Evolutionary conservation across 2,113 vertebrate genomes (phyloP).

Genomic region (Todiramphus saurophagus): DNA sequence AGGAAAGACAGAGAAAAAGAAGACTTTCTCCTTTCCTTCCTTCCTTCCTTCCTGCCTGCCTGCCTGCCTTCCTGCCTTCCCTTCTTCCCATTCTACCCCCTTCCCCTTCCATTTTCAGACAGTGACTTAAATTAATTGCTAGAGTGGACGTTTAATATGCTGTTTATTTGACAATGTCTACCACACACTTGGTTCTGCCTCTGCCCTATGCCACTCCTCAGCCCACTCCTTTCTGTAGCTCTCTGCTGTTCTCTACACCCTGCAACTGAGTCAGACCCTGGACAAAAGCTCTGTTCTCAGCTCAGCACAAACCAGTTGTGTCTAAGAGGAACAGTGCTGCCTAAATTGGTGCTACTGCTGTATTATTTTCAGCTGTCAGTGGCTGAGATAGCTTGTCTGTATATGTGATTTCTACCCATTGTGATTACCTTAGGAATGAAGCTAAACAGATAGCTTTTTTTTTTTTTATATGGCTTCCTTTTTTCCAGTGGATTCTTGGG

Average conservation of each 20-base stretch:
- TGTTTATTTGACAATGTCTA: not conserved
- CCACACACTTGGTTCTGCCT: not conserved
- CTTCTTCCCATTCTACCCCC: accelerated
- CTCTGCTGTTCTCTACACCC: not conserved
- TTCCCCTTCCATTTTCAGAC: not conserved
- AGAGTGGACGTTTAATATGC: not conserved
- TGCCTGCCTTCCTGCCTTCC: not conserved
- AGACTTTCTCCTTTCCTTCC: not conserved
- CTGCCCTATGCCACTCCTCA: not conserved
- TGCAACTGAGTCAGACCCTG: not conserved
- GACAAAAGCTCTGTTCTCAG: not conserved
- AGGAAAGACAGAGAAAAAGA: not conserved
- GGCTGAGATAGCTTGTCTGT: not conserved
- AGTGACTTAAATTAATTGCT: not conserved
- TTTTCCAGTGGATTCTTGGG: not conserved
- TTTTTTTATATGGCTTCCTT: not conserved
- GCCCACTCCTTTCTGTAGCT: not conserved
- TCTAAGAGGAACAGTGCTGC: not conserved
- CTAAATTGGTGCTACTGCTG: not conserved
- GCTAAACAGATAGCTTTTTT: not conserved
- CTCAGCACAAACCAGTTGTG: not conserved
- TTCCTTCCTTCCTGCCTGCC: not conserved
- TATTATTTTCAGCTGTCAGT: not conserved
- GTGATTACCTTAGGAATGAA: not conserved
- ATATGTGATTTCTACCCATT: not conserved